Percentiles rank a stretch among this genome's conserved stretches.
These are phyloP conservation scores for Folsomia manolachei DNA, from an alignment of 2,888 invertebrate species.

Conservation along the genomic window DNA sequence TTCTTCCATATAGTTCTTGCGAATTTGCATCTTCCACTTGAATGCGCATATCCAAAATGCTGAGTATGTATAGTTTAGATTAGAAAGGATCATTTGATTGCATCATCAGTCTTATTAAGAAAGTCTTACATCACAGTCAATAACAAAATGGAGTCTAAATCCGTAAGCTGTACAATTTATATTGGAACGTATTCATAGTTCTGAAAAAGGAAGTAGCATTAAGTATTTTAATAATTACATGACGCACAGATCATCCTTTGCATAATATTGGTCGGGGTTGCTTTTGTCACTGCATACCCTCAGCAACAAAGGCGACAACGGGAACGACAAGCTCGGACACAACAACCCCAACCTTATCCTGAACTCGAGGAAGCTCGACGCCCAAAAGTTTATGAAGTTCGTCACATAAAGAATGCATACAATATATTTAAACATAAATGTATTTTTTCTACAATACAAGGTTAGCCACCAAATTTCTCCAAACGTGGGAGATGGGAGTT, in stretches of 20 bases:
- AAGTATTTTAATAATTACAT: not conserved
- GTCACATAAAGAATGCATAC: no score
- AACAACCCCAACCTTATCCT: not conserved
- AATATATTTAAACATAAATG: no score
- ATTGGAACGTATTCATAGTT: not conserved
- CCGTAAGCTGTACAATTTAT: not conserved
- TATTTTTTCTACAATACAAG: no score
- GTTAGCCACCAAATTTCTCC: constrained; percentile 34
- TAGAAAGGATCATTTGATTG: constrained; percentile 1
- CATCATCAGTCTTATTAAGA: not conserved
- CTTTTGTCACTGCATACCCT: no score
- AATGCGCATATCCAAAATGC: not conserved
- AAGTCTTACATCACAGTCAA: not conserved
- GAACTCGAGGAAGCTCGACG: constrained; percentile 14
- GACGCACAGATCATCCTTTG: not conserved
- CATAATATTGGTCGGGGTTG: not conserved
- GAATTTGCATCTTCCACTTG: no score
- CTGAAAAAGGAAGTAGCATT: not conserved
- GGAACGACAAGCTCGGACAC: not conserved
- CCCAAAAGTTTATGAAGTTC: constrained; percentile 36
- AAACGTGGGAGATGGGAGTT: constrained; percentile 40
- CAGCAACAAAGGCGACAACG: not conserved
- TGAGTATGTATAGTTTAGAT: not conserved
- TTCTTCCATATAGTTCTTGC: no score
- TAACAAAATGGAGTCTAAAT: not conserved